Percentiles rank a stretch among this genome's conserved stretches.
Evolutionary conservation across 2,888 invertebrate species (phyloP).

Genomic region (Exephanes ischioxanthus): DNA sequence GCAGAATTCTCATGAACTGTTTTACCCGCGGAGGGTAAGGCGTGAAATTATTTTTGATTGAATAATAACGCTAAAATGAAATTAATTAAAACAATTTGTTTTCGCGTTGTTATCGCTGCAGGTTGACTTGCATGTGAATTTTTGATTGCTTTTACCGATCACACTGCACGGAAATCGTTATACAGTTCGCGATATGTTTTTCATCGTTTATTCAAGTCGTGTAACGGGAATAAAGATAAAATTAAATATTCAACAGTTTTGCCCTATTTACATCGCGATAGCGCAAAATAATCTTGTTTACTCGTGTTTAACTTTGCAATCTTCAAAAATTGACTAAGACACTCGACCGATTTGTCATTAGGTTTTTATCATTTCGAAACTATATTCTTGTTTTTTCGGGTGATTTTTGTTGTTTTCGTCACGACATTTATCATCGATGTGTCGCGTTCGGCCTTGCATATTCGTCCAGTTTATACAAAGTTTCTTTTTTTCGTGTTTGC

Average conservation of each 20-base stretch:
- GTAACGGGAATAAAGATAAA: neutral
- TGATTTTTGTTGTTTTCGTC: neutral
- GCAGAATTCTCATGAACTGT: too few relatives aligned
- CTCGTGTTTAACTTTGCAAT: neutral
- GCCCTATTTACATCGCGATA: neutral
- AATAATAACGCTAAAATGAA: too few relatives aligned
- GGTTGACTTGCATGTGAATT: too few relatives aligned
- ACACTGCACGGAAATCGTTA: neutral
- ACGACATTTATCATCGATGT: neutral
- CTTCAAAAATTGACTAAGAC: neutral
- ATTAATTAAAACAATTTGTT: too few relatives aligned
- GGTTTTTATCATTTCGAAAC: neutral
- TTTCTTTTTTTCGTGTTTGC: constrained; percentile 37
- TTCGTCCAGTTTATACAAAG: constrained; percentile 52
- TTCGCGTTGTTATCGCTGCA: too few relatives aligned
- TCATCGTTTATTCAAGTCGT: neutral
- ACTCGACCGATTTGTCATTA: neutral
- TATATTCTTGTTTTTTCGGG: neutral
- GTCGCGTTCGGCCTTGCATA: constrained; percentile 36
- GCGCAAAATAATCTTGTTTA: neutral
- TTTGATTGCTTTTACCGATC: neutral
- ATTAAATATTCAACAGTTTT: neutral
- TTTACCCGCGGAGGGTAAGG: too few relatives aligned
- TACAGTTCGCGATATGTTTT: neutral
- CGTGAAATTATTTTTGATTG: too few relatives aligned